phyloP scores from a whole-genome alignment of 2,888 invertebrate species.

The Acanthosepion esculentum region DNA sequence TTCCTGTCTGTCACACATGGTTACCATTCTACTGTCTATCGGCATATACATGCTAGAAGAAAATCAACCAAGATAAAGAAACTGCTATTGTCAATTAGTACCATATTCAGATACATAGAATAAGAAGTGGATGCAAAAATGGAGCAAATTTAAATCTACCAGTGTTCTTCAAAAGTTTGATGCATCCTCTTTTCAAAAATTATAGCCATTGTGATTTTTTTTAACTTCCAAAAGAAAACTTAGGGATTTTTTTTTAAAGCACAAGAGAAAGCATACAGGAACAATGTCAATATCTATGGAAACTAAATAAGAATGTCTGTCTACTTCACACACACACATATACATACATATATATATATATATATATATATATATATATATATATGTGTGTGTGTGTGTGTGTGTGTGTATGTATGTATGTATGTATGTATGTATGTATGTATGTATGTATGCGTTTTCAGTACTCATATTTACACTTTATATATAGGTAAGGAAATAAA shows the following conservation, averaged over 20 bases:
- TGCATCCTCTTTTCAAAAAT: neutral
- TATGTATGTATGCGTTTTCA: neutral
- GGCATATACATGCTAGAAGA: neutral
- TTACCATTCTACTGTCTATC: neutral
- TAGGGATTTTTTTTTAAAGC: neutral
- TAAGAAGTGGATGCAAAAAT: constrained; percentile 18
- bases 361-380: too few species aligned
- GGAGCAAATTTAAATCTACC: neutral
- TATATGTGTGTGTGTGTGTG: too few species aligned
- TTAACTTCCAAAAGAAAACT: neutral
- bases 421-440: too few species aligned
- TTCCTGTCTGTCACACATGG: neutral
- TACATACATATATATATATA: too few species aligned
- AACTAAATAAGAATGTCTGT: neutral
- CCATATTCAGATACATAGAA: neutral
- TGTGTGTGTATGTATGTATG: too few species aligned
- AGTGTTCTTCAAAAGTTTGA: constrained; percentile 33
- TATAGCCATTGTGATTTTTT: constrained; percentile 25
- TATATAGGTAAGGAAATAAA: too few species aligned
- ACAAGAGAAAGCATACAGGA: neutral
- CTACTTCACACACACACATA: neutral
- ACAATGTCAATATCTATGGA: neutral
- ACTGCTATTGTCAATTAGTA: constrained; percentile 33
- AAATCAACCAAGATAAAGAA: constrained; percentile 1
- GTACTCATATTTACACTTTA: too few species aligned